Percentiles rank a stretch among this genome's conserved stretches.
Conservation (phyloP, 1,140 invertebrate species). For the Calosoma granatense region DNA sequence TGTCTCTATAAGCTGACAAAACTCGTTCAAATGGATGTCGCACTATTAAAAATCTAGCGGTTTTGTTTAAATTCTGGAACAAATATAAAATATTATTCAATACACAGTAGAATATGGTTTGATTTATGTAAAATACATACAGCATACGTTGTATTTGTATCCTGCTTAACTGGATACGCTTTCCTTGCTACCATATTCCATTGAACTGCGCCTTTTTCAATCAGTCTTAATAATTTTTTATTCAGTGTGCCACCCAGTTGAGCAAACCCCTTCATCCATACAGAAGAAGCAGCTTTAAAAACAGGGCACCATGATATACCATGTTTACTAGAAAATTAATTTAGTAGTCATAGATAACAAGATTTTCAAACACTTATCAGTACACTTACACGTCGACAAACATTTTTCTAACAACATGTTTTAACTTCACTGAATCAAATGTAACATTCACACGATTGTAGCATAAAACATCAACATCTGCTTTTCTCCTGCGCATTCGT, state of each 20-base stretch:
- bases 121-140: conserved; percentile 9
- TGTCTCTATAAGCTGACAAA: conserved; percentile 53
- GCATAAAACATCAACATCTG: neutral
- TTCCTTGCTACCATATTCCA: conserved; percentile 28
- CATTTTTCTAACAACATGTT: conserved; percentile 22
- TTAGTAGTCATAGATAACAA: neutral
- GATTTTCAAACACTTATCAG: conserved; percentile 5
- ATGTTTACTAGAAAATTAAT: conserved; percentile 29
- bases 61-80: conserved; percentile 25
- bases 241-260: conserved; percentile 30
- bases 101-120: neutral
- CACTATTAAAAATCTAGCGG: conserved; percentile 37
- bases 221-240: conserved; percentile 17
- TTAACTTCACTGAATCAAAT: neutral
- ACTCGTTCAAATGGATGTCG: conserved; percentile 55
- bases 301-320: conserved; percentile 44
- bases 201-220: neutral
- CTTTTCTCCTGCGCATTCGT: neutral
- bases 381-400: conserved; percentile 30
- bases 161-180: conserved; percentile 29
- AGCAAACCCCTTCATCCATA: conserved; percentile 43
- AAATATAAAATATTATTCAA: conserved; percentile 7
- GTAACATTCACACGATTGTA: neutral
- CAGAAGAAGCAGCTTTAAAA: conserved; percentile 44
- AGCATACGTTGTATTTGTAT: conserved; percentile 26